Evolutionary conservation across 2,888 invertebrate genomes (phyloP).

Genomic region (Tanypteryx hageni): DNA sequence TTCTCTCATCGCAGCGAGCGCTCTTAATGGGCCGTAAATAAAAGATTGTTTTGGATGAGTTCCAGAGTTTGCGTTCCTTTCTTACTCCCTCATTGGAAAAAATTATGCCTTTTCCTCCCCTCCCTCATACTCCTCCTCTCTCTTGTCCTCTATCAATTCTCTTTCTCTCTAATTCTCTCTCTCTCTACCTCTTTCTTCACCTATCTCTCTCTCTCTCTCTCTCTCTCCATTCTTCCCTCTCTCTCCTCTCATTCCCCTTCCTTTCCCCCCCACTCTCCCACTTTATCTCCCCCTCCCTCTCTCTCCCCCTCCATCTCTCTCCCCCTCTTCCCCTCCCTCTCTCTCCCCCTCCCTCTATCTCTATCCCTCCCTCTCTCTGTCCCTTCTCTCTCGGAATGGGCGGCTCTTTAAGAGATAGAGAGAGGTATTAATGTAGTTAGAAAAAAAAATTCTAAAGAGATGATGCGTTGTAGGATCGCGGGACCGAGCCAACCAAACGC

Average conservation of each 20-base stretch:
- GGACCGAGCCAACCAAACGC: not conserved
- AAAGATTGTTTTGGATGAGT: constrained; percentile 58
- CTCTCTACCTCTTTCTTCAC: not conserved
- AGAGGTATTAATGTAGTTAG: no score
- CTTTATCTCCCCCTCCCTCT: not conserved
- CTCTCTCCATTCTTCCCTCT: not conserved
- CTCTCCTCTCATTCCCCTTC: no score
- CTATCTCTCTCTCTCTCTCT: not conserved
- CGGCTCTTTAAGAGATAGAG: no score
- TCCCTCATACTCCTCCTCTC: not conserved
- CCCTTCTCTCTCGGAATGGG: no score
- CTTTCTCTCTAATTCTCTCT: not conserved
- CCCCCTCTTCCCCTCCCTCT: no score
- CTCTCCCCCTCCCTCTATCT: no score
- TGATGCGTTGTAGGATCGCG: not conserved
- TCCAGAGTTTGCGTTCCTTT: constrained; percentile 44
- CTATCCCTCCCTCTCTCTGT: no score
- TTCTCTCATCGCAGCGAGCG: not conserved
- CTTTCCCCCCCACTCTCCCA: not conserved
- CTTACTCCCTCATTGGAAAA: not conserved
- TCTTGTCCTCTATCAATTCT: not conserved
- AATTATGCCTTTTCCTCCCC: not conserved
- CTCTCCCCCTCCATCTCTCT: not conserved
- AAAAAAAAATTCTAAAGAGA: not conserved
- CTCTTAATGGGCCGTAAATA: constrained; percentile 50